Percentiles rank a stretch among this genome's conserved stretches.
phyloP scores from a whole-genome alignment of 2,797 vertebrate species.

The Tiaroga cobitis region DNA sequence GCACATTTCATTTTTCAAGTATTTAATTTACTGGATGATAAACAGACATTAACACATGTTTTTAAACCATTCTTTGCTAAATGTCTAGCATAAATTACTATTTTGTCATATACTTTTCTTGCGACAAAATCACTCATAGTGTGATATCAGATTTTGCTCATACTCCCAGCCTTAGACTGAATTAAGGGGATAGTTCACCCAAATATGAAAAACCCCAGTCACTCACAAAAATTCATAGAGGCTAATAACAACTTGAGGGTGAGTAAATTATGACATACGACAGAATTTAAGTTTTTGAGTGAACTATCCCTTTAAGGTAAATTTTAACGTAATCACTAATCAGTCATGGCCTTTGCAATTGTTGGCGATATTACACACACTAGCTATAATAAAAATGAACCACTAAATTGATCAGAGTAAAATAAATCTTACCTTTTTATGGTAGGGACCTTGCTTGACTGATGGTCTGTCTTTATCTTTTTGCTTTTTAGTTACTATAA shows the following conservation, averaged over 20 bases:
- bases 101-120: neutral
- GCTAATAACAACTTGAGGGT: neutral
- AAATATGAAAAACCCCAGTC: neutral
- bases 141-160: neutral
- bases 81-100: neutral
- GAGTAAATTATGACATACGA: neutral
- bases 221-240: neutral
- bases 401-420: neutral
- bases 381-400: neutral
- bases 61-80: neutral
- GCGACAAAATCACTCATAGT: neutral
- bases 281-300: neutral
- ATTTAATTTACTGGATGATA: neutral
- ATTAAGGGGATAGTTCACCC: neutral
- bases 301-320: neutral
- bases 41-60: neutral
- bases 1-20: neutral
- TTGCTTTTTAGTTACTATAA: constrained; percentile 67
- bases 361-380: neutral
- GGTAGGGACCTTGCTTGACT: constrained; percentile 62
- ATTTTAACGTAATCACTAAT: neutral
- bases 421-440: constrained; percentile 75
- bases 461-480: constrained; percentile 67
- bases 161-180: neutral
- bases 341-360: neutral